Conservation (phyloP, 2,113 vertebrate species). For the Pelusios castaneus region DNA sequence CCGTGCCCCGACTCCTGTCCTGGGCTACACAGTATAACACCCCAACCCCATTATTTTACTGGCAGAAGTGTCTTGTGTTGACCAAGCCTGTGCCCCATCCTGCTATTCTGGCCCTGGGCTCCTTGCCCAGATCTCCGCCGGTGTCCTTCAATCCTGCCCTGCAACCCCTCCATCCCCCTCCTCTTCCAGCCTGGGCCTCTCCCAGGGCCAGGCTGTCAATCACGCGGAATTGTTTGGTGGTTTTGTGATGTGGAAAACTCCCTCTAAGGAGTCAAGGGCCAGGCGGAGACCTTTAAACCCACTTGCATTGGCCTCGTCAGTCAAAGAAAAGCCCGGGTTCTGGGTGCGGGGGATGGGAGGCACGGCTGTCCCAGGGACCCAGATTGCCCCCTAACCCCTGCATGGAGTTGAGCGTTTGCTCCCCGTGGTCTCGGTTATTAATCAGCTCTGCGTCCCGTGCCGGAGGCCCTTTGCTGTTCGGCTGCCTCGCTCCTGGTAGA, state of each 20-base stretch:
- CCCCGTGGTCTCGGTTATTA: background rate
- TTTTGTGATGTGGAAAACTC: constrained; percentile 75
- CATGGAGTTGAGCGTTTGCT: background rate
- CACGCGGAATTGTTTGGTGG: constrained; percentile 69
- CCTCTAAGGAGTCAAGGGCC: constrained; percentile 74
- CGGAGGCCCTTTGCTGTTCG: background rate
- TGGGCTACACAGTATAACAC: background rate
- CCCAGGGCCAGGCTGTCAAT: constrained; percentile 66
- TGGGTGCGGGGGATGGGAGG: constrained; percentile 21
- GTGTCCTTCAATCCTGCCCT: background rate
- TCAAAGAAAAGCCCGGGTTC: constrained; percentile 49
- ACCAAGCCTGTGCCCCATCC: background rate
- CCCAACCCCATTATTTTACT: background rate
- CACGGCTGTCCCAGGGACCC: constrained; percentile 7
- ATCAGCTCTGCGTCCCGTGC: background rate
- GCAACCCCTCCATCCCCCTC: background rate
- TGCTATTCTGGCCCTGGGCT: background rate
- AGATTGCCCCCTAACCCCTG: background rate
- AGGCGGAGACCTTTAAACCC: constrained; percentile 70
- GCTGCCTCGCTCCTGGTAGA: no score
- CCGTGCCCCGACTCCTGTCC: background rate
- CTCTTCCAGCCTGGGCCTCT: constrained; percentile 42
- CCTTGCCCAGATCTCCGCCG: background rate
- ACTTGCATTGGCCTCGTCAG: constrained; percentile 58
- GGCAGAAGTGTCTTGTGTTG: no score